Evolutionary conservation across 2,888 invertebrate genomes (phyloP), one percentile per base, ranked within the genome.

Genomic region (Hyposoter dolosus): DNA sequence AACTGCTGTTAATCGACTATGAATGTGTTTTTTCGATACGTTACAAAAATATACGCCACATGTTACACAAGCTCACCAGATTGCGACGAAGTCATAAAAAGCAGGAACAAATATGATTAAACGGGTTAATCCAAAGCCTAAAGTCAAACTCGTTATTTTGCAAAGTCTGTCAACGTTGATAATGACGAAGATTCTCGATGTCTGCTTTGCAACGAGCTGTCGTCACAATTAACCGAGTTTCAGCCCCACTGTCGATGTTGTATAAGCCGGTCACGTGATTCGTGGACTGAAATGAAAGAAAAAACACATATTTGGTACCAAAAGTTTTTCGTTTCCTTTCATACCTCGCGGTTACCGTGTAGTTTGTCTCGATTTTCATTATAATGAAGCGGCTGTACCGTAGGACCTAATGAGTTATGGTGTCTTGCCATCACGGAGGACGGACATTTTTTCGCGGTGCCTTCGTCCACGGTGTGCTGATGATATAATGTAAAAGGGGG

Each of bases 401-500:
- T 28, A 28, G 7, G 77, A 76, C 80, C 53, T 77, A 71, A 83
- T 80, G 65, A 80, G 68, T 60, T 68, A 79, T 53, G 71, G 56
- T 71, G 65, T 76, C 23, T 69, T 74, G 32, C 53, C 80, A 50
- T 75, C 65, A 19, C 66, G 43, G 65, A 28, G 76, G 53, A 72
- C 72, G 53, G 71, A 83, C 83, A 69, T 69, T 75, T 76, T 79
- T 80, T 83, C n/a, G n/a, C 65, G 82, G 47, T 68, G 60, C 66
- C 65, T 75, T 83, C 77, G 79, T 72, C 50, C 83, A 63, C 82
- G 85, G 72, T 76, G 72, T 83, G 71, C 80, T 87, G 78, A 87
- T 85, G 83, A 87, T 85, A 83, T 83, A 82, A 87, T 78, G 83
- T 69, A 47, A 19, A 69, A 53, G 53, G 10, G 63, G 3, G 53